phyloP scores from a whole-genome alignment of 2,797 vertebrate genomes.

The Melanotaenia nigrans region DNA sequence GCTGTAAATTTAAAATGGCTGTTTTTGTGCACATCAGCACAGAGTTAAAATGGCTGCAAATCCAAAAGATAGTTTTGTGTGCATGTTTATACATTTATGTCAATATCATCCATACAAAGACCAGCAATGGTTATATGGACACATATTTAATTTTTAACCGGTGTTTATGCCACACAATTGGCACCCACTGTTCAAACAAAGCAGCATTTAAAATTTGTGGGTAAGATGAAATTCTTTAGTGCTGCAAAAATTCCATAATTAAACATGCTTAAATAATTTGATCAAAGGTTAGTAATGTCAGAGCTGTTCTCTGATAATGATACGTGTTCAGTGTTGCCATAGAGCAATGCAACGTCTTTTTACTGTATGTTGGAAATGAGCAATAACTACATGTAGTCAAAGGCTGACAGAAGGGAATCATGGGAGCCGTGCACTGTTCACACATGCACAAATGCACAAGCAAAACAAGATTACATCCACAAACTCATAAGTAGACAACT shows the following conservation, averaged over 20 bases:
- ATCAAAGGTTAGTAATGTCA: neutral
- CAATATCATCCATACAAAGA: slow-evolving; percentile 51
- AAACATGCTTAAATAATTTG: neutral
- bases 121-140: slow-evolving; percentile 32
- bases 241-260: neutral
- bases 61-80: slow-evolving; percentile 38
- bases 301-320: slow-evolving; percentile 12
- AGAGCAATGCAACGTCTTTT: slow-evolving; percentile 71
- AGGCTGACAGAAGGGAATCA: slow-evolving; percentile 18
- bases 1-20: slow-evolving; percentile 74
- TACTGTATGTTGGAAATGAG: slow-evolving; percentile 56
- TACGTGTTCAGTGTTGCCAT: slow-evolving; percentile 59
- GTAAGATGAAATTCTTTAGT: neutral
- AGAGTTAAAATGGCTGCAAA: slow-evolving; percentile 72
- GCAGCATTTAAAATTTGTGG: slow-evolving; percentile 18
- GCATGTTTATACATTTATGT: slow-evolving; percentile 63
- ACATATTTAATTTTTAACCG: slow-evolving; percentile 31
- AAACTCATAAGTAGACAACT: slow-evolving; percentile 28
- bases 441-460: slow-evolving; percentile 21
- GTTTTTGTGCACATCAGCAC: slow-evolving; percentile 64
- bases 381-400: slow-evolving; percentile 29
- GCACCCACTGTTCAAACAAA: slow-evolving; percentile 32
- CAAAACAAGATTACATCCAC: slow-evolving; percentile 11
- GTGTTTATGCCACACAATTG: slow-evolving; percentile 30
- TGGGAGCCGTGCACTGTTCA: slow-evolving; percentile 22